Base-by-base conservation (phyloP, 2,888 invertebrate species). In the Hirudinaria manillensis region DNA sequence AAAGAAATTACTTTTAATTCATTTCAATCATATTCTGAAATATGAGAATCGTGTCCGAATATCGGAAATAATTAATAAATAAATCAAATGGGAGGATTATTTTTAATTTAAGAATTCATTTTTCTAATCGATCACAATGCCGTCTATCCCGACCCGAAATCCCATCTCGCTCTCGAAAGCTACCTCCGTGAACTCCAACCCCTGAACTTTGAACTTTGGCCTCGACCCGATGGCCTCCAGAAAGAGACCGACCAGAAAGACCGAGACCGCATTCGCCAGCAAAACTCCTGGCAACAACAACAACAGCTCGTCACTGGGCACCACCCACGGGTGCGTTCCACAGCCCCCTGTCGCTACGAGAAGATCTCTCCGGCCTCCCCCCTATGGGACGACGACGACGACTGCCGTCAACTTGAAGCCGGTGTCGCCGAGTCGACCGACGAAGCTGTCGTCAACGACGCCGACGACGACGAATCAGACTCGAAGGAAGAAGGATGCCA, bases 401-500 rank as follows among this genome's bases (percentile, higher is more conserved):
- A 24, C 56, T 21, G 56, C 56, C 3, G 21, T 27, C 6, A 56
- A 56, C 21, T 21, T 27, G 56, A 21, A 24, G 56, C 56, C 56
- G 21, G 21, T 27, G 21, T 27, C 56, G 56, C 56, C n/a, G 6
- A 21, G 56, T 21, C 56, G 56, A 13, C 56, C 56, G 56, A 27
- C 56, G 13, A 27, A 24, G 56, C 56, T 24, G 56, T 24, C 21
- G 56, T 21, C 13, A 53, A 3, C 27, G 56, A 21, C 21, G 56
- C 6, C 56, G 13, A 21, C 13, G 56, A 16, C 21, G 3, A 16
- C 56, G 13, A 24, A 21, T 21, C 56, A 56, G 21, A 4, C 27
- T 56, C 67, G 67, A 4, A 27, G 67, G 32, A 67, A 34, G 32
- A 67, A 67, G 67, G 67, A 67, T 29, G 34, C 34, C 32, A 67